Conservation (phyloP, 2,888 invertebrate genomes). For the Strigamia transsilvanica region DNA sequence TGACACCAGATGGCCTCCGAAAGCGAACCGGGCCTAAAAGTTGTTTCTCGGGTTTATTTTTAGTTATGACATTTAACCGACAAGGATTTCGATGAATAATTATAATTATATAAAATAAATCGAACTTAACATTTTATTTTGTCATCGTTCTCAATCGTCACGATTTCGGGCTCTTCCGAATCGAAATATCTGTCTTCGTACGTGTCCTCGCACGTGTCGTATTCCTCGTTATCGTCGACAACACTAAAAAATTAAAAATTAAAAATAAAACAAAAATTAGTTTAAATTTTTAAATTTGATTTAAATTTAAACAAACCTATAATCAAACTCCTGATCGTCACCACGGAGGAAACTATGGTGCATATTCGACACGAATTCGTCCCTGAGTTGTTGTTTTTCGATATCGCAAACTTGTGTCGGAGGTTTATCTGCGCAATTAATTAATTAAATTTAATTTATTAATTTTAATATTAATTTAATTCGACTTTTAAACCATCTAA, state of each 20-base stretch:
- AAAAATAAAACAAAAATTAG: constrained; percentile 51
- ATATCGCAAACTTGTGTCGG: constrained; percentile 60
- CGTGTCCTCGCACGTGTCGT: constrained; percentile 78
- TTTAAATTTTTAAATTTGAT: background rate
- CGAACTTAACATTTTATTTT: background rate
- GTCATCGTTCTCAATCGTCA: background rate
- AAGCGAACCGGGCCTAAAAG: too few relatives aligned
- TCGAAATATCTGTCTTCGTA: constrained; percentile 93
- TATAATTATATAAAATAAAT: background rate
- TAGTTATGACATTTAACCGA: background rate
- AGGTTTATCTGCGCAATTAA: background rate
- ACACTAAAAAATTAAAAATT: constrained; percentile 63
- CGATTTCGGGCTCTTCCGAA: constrained; percentile 68
- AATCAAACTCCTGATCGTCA: constrained; percentile 83
- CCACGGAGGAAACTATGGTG: constrained; percentile 84
- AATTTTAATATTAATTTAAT: too few relatives aligned
- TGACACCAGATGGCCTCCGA: too few relatives aligned
- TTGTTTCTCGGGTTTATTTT: background rate
- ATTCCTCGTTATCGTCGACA: constrained; percentile 82
- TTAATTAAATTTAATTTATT: too few relatives aligned
- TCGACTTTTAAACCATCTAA: background rate
- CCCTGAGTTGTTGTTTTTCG: constrained; percentile 71
- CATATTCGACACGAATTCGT: constrained; percentile 87
- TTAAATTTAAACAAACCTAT: constrained; percentile 67
- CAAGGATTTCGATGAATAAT: background rate